A percentile compares a stretch with the other conserved stretches of the same genome.
These are phyloP conservation scores for Harpegnathos saltator DNA, from an alignment of 1,140 invertebrate genomes.

Conservation along the genomic window DNA sequence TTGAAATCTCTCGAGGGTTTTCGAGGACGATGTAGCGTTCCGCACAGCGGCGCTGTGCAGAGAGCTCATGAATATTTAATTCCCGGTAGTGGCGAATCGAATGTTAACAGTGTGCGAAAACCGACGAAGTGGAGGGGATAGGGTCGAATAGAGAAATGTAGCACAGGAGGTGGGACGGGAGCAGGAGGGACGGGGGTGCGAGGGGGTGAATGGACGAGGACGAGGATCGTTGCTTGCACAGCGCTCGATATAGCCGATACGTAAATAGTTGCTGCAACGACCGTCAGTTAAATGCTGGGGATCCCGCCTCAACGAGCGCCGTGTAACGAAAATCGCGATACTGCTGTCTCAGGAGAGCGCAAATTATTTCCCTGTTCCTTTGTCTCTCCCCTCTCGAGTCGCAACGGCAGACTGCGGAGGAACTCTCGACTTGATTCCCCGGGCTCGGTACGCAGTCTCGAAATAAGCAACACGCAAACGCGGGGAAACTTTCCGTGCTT, in stretches of 20 bases:
- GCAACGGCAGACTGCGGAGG: not conserved
- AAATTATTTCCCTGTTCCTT: conserved; percentile 33
- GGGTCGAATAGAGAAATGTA: conserved; percentile 36
- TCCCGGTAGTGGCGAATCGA: conserved; percentile 60
- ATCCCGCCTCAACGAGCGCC: not conserved
- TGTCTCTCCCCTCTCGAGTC: not conserved
- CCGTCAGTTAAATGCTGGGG: not conserved
- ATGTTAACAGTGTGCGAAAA: conserved; percentile 68
- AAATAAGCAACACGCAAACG: not conserved
- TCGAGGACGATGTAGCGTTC: conserved; percentile 48
- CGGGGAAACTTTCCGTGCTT: not conserved
- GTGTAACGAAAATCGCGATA: conserved; percentile 24
- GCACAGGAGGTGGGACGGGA: not conserved
- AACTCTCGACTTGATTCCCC: not conserved
- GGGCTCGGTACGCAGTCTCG: not conserved
- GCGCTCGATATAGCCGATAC: conserved; percentile 33
- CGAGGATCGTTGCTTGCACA: conserved; percentile 39
- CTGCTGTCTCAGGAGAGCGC: not conserved
- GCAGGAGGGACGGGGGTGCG: no score
- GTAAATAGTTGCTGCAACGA: conserved; percentile 46
- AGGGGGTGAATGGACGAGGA: conserved; percentile 5
- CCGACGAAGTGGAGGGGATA: conserved; percentile 15
- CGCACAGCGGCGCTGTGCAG: conserved; percentile 28
- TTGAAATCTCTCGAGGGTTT: conserved; percentile 68
- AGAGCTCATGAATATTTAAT: conserved; percentile 72